Conservation (phyloP, 2,797 vertebrate species). For the Sardinella longiceps region DNA sequence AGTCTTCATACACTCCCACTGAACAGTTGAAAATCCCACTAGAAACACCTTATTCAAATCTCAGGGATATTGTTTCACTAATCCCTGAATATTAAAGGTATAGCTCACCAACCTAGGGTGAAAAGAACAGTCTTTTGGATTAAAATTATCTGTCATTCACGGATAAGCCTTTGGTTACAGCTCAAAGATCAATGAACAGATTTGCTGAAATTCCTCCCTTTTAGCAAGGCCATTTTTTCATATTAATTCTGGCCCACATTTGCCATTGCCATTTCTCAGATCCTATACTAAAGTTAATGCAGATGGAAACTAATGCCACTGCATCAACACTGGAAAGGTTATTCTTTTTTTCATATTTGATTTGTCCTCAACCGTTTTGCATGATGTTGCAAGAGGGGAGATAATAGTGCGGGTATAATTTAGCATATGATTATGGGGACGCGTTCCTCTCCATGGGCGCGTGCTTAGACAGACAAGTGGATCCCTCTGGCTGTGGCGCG, state of each 20-base stretch:
- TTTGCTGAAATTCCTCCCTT: constrained; percentile 15
- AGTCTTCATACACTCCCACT: not conserved
- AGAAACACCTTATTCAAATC: constrained; percentile 1
- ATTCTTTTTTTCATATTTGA: not conserved
- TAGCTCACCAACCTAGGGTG: not conserved
- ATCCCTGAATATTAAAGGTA: constrained; percentile 13
- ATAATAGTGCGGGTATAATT: constrained; percentile 25
- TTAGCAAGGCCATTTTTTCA: not conserved
- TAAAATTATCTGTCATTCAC: constrained; percentile 29
- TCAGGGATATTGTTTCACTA: not conserved
- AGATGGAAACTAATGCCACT: not conserved
- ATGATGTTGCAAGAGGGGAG: not conserved
- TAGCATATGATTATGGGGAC: constrained; percentile 25
- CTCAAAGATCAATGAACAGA: constrained; percentile 32
- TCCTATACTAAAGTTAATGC: not conserved
- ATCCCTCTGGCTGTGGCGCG: not conserved
- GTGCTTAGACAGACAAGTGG: constrained; percentile 13
- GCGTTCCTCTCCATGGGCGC: not conserved
- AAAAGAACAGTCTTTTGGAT: constrained; percentile 10
- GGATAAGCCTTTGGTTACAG: constrained; percentile 17
- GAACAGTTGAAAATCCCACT: not conserved
- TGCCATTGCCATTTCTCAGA: not conserved
- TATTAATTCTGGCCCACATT: constrained; percentile 27
- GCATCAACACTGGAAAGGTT: not conserved
- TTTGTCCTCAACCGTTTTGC: constrained; percentile 22